phyloP scores from a whole-genome alignment of 2,797 vertebrate genomes.

The Capromys pilorides region DNA sequence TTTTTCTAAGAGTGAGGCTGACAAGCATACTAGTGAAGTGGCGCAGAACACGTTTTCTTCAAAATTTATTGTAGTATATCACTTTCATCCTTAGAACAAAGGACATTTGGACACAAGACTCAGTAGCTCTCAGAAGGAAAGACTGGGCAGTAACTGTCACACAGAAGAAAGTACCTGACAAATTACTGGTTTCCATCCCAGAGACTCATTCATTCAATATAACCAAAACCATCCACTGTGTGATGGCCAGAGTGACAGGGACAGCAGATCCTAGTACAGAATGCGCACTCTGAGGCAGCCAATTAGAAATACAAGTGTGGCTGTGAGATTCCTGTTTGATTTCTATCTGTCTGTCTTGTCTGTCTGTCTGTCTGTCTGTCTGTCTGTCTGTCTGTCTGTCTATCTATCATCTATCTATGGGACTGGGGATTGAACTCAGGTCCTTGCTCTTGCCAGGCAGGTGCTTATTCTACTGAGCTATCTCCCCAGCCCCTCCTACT shows the following conservation, averaged over 20 bases:
- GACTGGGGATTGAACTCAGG: too few species aligned
- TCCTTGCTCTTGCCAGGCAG: too few species aligned
- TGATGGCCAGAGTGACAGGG: constrained; percentile 82
- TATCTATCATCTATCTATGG: neutral
- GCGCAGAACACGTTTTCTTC: neutral
- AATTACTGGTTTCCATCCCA: neutral
- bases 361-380: constrained; percentile 87
- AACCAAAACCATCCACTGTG: neutral
- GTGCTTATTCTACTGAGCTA: too few species aligned
- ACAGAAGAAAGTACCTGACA: neutral
- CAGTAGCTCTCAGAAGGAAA: neutral
- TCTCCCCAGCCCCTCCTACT: too few species aligned
- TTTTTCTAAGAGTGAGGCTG: neutral
- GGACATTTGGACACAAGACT: neutral
- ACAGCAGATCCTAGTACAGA: constrained; percentile 96
- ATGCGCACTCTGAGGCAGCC: constrained; percentile 94
- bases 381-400: constrained; percentile 89
- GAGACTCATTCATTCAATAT: neutral
- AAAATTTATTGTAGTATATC: neutral
- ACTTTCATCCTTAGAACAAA: neutral
- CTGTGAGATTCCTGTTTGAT: constrained; percentile 96
- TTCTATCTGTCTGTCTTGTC: constrained; percentile 97
- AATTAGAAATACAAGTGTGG: constrained; percentile 98
- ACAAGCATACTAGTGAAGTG: neutral
- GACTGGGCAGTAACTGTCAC: neutral